Evolutionary conservation across 2,888 invertebrate genomes (phyloP), one percentile per base, ranked within the genome.

Genomic region (Pseudoips prasinana): DNA sequence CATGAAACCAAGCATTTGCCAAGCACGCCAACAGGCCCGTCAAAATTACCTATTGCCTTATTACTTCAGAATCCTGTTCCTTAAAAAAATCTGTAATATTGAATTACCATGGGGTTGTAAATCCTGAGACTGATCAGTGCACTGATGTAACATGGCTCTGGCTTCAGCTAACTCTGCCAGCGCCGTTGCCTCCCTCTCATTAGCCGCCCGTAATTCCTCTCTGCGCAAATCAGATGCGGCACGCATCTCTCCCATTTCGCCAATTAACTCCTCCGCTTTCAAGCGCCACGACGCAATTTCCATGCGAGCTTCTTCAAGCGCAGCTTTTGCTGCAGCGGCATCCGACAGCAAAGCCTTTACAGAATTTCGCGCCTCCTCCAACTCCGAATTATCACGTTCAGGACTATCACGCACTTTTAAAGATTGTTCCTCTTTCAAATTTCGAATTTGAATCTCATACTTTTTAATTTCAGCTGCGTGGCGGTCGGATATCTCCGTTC

Each of bases 91-190:
- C n/a, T n/a, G n/a, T n/a, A n/a, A n/a, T n/a, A n/a, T n/a, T n/a
- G n/a, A 14, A 14, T 52, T 58, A 86, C 87, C 87, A 63, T 86
- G 85, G 14, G 84, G 79, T 41, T 85, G 76, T 19, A 72, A 35
- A 18, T 84, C 83, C 34, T 77, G 78, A 1, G 73, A 45, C 20
- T 20, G 20, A 40, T 78, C 70, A 18, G 72, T 73, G 18, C 61
- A 75, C 55, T 84, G 86, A 33, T 85, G 78, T 29, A 87, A 49
- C 73, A 79, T 61, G 4, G 82, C 84, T 28, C 68, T 71, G 0
- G 80, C 76, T 47, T 87, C 86, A 0, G 81, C 78, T 29, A 87
- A 39, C 7, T 87, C 87, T 0, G 82, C 80, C 2, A 86, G 47
- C 0, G 77, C 78, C 0, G 61, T 70, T 0, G 78, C 77, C 43